These are phyloP conservation scores for Lathamus discolor DNA, from an alignment of 2,113 vertebrate species.

Conservation along the genomic window DNA sequence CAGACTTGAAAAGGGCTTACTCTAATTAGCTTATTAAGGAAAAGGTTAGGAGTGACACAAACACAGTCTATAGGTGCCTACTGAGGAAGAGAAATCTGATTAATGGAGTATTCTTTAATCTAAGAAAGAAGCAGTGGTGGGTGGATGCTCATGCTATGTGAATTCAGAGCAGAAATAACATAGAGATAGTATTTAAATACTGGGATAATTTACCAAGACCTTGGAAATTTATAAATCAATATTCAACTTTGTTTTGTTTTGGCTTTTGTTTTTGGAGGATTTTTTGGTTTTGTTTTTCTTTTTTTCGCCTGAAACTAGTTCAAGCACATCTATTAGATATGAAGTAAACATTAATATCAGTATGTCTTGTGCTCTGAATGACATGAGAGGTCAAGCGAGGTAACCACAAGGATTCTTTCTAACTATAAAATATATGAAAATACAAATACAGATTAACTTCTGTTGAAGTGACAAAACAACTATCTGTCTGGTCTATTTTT, in stretches of 20 bases:
- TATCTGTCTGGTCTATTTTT: not conserved
- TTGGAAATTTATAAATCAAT: not conserved
- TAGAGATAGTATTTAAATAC: not conserved
- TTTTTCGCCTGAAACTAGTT: not conserved
- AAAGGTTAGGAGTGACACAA: not conserved
- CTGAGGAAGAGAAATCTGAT: not conserved
- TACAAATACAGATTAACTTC: not conserved
- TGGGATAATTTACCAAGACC: not conserved
- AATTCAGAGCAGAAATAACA: not conserved
- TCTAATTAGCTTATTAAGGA: not conserved
- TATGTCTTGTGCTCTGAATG: not conserved
- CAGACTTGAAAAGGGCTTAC: not conserved
- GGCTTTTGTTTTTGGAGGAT: not conserved
- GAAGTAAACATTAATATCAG: not conserved
- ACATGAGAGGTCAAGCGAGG: accelerated
- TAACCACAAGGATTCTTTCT: not conserved
- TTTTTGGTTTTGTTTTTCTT: not conserved
- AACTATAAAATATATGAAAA: not conserved
- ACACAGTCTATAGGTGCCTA: not conserved
- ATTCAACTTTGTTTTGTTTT: not conserved
- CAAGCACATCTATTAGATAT: not conserved
- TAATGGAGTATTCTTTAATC: not conserved
- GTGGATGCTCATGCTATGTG: not conserved
- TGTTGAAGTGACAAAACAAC: not conserved
- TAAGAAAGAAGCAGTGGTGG: not conserved